These are phyloP conservation scores for Oreochromis tanganicae DNA, from an alignment of 2,113 vertebrate species.

Conservation along the genomic window DNA sequence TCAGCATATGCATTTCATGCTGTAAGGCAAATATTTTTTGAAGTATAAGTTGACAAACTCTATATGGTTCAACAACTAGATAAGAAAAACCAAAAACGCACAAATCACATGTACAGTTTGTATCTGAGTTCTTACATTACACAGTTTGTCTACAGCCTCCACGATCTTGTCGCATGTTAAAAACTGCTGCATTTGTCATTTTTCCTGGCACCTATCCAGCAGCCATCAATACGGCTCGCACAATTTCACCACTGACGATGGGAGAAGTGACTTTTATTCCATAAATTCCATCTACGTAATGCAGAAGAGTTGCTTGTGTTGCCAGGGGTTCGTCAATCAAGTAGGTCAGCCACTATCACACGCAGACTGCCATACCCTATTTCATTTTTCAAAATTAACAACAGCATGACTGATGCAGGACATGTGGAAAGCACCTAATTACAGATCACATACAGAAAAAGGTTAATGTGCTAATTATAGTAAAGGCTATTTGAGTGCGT, in stretches of 20 bases:
- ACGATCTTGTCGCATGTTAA: accelerated
- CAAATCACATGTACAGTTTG: background rate
- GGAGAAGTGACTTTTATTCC: background rate
- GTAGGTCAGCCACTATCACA: background rate
- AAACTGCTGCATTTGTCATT: background rate
- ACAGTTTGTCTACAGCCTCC: accelerated
- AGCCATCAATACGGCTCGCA: background rate
- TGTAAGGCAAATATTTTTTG: background rate
- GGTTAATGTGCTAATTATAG: background rate
- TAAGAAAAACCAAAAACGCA: accelerated
- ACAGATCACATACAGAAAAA: background rate
- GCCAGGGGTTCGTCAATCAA: background rate
- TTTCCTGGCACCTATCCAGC: background rate
- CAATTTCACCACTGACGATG: background rate
- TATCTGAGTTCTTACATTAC: background rate
- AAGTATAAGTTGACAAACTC: background rate
- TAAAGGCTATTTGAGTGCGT: background rate
- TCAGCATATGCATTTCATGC: too few relatives aligned
- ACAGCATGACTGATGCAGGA: background rate
- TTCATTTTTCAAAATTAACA: background rate
- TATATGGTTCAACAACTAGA: background rate
- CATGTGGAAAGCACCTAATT: background rate
- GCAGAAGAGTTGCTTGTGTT: background rate
- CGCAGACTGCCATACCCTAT: background rate
- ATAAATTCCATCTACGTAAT: background rate